These are phyloP conservation scores for Sanderia malayensis DNA, from an alignment of 30 jellyfish, hydroid and myxozoan species.

Conservation along the genomic window DNA sequence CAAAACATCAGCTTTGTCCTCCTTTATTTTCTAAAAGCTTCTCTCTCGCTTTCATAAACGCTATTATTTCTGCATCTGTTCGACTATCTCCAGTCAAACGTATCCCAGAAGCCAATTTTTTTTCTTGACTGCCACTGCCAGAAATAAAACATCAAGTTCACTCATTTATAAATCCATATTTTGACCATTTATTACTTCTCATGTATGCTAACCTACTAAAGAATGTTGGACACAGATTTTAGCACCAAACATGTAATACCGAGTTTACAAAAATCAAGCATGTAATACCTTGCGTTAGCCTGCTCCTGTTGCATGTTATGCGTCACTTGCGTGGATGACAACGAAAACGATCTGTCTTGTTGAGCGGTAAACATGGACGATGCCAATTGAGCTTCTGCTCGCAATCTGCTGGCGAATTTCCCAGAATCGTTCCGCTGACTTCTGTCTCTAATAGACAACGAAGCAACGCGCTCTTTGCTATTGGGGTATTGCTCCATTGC, in stretches of 20 bases:
- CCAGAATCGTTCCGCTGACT: slow-evolving; percentile 35
- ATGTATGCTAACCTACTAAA: too few species aligned
- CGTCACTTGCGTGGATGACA: slow-evolving; percentile 1
- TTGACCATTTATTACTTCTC: too few species aligned
- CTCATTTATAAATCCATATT: too few species aligned
- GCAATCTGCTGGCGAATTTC: slow-evolving; percentile 46
- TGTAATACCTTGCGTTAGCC: background rate
- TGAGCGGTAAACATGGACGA: slow-evolving; percentile 43
- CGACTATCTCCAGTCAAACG: slow-evolving; percentile 82
- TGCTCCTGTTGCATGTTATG: background rate
- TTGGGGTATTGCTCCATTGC: background rate
- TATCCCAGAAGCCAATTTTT: slow-evolving; percentile 15
- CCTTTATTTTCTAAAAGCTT: slow-evolving; percentile 59
- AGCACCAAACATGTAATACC: too few species aligned
- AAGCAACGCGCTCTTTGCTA: background rate
- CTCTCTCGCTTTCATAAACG: slow-evolving; percentile 89
- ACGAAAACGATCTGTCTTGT: slow-evolving; percentile 17
- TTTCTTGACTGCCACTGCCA: background rate
- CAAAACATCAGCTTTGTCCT: too few species aligned
- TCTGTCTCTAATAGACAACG: background rate
- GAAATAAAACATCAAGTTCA: too few species aligned
- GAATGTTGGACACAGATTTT: too few species aligned
- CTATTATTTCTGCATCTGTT: slow-evolving; percentile 84
- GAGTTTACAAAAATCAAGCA: too few species aligned
- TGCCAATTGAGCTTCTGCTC: slow-evolving; percentile 62